A percentile compares a stretch with the other conserved stretches of the same genome.
Conservation (phyloP, 64 coral and sea anemone genomes). For the Astreopora myriophthalma region DNA sequence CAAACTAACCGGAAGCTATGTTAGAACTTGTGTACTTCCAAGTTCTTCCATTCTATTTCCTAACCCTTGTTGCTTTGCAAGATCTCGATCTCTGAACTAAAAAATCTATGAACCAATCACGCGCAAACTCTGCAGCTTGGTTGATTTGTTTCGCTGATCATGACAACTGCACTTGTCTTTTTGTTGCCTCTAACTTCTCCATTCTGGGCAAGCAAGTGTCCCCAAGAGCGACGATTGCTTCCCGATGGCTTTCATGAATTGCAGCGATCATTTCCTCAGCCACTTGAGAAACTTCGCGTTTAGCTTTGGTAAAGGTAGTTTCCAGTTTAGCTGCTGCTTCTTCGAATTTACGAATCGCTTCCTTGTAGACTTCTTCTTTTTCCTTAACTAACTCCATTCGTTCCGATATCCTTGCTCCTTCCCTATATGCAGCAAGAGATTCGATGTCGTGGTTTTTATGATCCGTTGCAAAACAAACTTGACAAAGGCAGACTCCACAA, state of each 20-base stretch:
- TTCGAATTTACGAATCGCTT: not conserved
- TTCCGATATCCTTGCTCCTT: not conserved
- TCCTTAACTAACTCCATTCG: not conserved
- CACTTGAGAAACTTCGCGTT: not conserved
- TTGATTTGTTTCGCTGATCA: not conserved
- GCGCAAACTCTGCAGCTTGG: not conserved
- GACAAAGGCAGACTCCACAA: not conserved
- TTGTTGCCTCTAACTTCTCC: not conserved
- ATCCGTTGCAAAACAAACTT: not conserved
- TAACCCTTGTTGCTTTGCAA: not conserved
- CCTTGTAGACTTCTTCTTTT: not conserved
- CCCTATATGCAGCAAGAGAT: not conserved
- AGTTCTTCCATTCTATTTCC: no score
- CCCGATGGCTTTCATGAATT: not conserved
- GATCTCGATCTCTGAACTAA: not conserved
- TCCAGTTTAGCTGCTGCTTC: not conserved
- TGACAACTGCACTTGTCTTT: not conserved
- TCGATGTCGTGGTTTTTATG: constrained; percentile 5
- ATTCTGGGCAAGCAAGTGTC: not conserved
- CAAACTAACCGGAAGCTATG: no score
- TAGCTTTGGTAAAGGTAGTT: not conserved
- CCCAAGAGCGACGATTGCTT: not conserved
- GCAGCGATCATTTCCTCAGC: not conserved
- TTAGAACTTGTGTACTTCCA: no score
- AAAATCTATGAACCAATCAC: not conserved